Conservation (phyloP, 2,888 invertebrate species). For the Oxytorus armatus region DNA sequence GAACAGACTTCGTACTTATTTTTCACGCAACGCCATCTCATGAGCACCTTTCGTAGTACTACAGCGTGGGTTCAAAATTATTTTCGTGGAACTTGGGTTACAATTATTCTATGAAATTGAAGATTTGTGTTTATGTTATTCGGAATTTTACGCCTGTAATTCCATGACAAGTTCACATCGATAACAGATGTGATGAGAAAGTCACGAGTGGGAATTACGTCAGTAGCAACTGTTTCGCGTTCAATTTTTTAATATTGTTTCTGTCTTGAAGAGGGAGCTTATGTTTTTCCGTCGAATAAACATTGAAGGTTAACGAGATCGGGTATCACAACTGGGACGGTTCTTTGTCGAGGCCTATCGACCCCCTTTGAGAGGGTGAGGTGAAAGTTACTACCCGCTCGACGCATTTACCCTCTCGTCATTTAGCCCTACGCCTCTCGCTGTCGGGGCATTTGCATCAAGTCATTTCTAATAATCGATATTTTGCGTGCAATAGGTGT, state of each 20-base stretch:
- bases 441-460: slow-evolving; percentile 21
- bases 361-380: slow-evolving; percentile 48
- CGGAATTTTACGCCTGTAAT: too few species aligned
- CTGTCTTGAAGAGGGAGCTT: background rate
- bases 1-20: too few species aligned
- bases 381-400: slow-evolving; percentile 60
- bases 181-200: too few species aligned
- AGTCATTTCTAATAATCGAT: slow-evolving; percentile 76
- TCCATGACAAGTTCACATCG: too few species aligned
- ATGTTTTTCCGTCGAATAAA: slow-evolving; percentile 3
- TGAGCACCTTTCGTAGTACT: too few species aligned
- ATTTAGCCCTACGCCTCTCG: slow-evolving; percentile 8
- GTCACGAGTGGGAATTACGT: too few species aligned
- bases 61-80: too few species aligned
- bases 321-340: slow-evolving; percentile 4
- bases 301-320: slow-evolving; percentile 27
- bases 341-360: slow-evolving; percentile 38
- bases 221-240: too few species aligned
- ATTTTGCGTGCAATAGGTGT: slow-evolving; percentile 75
- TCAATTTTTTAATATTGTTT: background rate
- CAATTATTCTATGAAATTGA: too few species aligned
- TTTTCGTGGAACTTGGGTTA: too few species aligned
- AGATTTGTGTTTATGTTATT: too few species aligned
- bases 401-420: slow-evolving; percentile 55
- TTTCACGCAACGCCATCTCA: too few species aligned